These are phyloP conservation scores for Drosophila cognata DNA, from an alignment of 2,888 invertebrate genomes.

Conservation along the genomic window DNA sequence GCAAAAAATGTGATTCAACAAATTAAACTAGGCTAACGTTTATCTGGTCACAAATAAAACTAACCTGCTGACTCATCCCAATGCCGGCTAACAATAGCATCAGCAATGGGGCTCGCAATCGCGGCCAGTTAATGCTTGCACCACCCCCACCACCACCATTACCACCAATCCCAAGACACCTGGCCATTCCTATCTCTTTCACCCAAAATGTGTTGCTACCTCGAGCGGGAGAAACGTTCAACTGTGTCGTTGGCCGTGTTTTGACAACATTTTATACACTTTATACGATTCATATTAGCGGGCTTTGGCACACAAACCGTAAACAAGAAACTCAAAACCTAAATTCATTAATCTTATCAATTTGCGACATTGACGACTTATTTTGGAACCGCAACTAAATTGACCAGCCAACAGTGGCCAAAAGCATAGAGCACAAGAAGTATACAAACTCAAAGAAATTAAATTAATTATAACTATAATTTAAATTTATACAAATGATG, in stretches of 20 bases:
- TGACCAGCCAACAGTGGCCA: conserved; percentile 14
- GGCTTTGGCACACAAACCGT: no score
- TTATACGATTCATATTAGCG: conserved; percentile 15
- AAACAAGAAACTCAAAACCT: not conserved
- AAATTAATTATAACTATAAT: not conserved
- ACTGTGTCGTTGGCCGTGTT: conserved; percentile 26
- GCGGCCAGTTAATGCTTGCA: conserved; percentile 1
- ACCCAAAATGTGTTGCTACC: not conserved
- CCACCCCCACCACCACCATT: not conserved
- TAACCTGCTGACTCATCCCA: conserved; percentile 63
- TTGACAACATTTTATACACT: conserved; percentile 28
- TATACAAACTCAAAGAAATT: not conserved
- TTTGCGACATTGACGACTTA: not conserved
- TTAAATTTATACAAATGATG: not conserved
- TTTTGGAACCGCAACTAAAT: conserved; percentile 2
- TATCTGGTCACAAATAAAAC: conserved; percentile 20
- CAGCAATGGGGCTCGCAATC: not conserved
- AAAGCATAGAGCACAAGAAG: not conserved
- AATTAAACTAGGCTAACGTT: conserved; percentile 6
- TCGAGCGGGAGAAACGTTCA: not conserved
- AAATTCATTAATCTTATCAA: conserved; percentile 45
- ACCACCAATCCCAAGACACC: not conserved
- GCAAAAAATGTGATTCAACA: conserved; percentile 5
- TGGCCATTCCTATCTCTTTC: not conserved
- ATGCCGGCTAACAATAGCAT: conserved; percentile 22